Evolutionary conservation across 2,888 invertebrate species (phyloP).

Genomic region (Machimus atricapillus): DNA sequence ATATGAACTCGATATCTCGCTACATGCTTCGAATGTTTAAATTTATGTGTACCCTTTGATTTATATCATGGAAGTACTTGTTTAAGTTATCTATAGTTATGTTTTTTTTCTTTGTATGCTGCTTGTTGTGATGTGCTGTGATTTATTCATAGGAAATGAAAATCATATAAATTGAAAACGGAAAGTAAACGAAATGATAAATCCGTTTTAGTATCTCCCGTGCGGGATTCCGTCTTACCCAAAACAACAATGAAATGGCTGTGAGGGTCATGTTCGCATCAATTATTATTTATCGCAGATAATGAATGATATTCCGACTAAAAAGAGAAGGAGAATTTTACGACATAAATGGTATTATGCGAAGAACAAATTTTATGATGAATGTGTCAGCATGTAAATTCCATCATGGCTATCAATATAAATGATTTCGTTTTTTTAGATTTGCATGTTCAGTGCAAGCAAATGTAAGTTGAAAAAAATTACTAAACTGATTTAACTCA

Average conservation of each 20-base stretch:
- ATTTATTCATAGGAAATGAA: background rate
- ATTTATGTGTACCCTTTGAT: background rate
- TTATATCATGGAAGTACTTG: constrained; percentile 23
- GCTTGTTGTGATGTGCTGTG: background rate
- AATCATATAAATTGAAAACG: background rate
- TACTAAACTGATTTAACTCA: background rate
- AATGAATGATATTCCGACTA: background rate
- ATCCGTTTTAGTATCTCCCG: background rate
- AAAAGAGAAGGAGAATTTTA: background rate
- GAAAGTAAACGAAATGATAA: background rate
- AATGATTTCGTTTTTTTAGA: background rate
- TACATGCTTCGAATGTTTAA: constrained; percentile 1
- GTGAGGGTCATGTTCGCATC: background rate
- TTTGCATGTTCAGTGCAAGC: background rate
- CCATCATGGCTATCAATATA: background rate
- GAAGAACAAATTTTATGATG: background rate
- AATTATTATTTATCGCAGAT: background rate
- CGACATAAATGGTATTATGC: background rate
- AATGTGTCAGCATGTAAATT: background rate
- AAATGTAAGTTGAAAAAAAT: background rate
- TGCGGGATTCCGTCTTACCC: background rate
- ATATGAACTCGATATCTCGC: constrained; percentile 39
- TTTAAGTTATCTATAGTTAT: constrained; percentile 9
- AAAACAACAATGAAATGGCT: background rate
- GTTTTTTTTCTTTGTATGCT: background rate